Evolutionary conservation across 2,888 invertebrate species (phyloP).

Genomic region (Metellina segmentata): DNA sequence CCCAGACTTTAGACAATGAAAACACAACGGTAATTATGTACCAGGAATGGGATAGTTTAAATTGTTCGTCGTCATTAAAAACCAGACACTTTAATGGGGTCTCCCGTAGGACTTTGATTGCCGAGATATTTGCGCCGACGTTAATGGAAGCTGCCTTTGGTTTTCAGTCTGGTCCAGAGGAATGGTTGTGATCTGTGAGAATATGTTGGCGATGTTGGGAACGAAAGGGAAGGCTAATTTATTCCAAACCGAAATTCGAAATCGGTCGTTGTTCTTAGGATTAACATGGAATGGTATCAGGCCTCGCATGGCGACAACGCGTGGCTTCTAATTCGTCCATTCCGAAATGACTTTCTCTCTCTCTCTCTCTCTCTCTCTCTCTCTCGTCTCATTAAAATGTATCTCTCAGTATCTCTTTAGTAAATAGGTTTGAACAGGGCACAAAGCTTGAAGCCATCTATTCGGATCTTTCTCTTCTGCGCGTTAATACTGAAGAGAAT

Average conservation of each 20-base stretch:
- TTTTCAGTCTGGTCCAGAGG: background rate
- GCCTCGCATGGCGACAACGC: too few relatives aligned
- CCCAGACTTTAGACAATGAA: constrained; percentile 16
- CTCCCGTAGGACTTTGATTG: constrained; percentile 1
- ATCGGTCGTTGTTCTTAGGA: background rate
- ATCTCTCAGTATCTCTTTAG: too few relatives aligned
- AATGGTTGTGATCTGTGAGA: background rate
- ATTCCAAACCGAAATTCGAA: background rate
- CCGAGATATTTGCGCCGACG: constrained; percentile 1
- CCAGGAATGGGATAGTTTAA: constrained; percentile 17
- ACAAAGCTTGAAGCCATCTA: too few relatives aligned
- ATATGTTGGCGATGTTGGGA: background rate
- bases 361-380: too few relatives aligned
- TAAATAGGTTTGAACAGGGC: too few relatives aligned
- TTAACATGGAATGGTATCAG: background rate
- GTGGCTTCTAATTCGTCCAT: too few relatives aligned
- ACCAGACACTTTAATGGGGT: constrained; percentile 22
- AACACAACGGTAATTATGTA: constrained; percentile 7
- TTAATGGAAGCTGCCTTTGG: background rate
- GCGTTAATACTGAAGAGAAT: too few relatives aligned
- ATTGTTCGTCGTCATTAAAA: constrained; percentile 10
- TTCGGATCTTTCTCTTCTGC: too few relatives aligned
- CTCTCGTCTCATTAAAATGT: too few relatives aligned
- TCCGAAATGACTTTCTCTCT: too few relatives aligned
- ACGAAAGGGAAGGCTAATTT: background rate